Evolutionary conservation across 2,113 vertebrate genomes (phyloP), one percentile per base, ranked within the genome.

Genomic region (Leptocoma aspasia): DNA sequence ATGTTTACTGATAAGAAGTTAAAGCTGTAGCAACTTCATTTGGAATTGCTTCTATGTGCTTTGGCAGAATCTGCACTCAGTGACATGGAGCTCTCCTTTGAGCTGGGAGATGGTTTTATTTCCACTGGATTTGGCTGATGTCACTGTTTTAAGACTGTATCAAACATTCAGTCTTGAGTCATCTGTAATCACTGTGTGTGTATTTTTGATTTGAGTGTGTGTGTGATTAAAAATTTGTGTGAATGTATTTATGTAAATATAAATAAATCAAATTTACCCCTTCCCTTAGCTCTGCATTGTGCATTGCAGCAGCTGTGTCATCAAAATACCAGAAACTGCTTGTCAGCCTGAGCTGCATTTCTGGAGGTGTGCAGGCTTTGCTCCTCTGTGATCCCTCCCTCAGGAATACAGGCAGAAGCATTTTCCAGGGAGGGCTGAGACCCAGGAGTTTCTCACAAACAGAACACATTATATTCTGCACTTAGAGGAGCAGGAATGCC

Each of bases 261-360:
- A 70, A 69, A 57, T 42, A 50, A 53, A 89, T 70, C 20, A 13
- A 10, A 23, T 76, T 35, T 57, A 18, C 18, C 63, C 15, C 1
- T 82, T 63, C 64, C 49, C 37, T 54, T 12, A 33, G 89, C 80
- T 73, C 63, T 59, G 70, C 53, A 2, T 26, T 70, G 69, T 92
- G 90, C 17, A 7, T 27, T 79, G 68, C 86, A 83, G 92, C 64
- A 78, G 86, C 64, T 90, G 71, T 88, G 86, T 80, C 76, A 90
- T 78, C 86, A 63, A 52, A 91, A 83, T 16, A 16, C 21, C 37
- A 22, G 45, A 39, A 53, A 30, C 6, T 39, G 44, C 73, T 75
- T 1, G 22, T 50, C 84, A 84, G 72, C 65, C 42, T 0, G 20
- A 72, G 69, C 8, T 82, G 78, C 31, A 1, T 47, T 78, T 70